Percentiles rank a stretch among this genome's conserved stretches.
Evolutionary conservation across 2,888 invertebrate genomes (phyloP).

Genomic region (Eumacrocentrus americanus): DNA sequence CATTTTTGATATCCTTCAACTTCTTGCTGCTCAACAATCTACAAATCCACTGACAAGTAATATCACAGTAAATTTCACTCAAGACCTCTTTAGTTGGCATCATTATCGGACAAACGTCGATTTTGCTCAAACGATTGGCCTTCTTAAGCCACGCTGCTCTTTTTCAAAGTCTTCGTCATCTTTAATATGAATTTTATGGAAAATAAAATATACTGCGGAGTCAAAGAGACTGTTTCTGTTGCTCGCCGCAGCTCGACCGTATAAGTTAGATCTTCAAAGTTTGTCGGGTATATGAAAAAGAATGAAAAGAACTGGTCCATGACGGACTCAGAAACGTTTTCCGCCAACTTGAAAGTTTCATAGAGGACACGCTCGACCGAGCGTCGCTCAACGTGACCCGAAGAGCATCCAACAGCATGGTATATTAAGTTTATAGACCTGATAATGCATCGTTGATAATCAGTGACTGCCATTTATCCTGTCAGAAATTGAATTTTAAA

Average conservation of each 20-base stretch:
- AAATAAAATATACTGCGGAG: slow-evolving; percentile 19
- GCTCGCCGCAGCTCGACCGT: no score
- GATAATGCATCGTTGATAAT: no score
- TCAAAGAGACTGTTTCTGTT: no score
- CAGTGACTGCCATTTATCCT: no score
- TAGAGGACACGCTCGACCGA: slow-evolving; percentile 9
- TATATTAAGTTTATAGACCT: no score
- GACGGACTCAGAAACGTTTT: no score
- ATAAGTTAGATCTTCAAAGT: slow-evolving; percentile 33
- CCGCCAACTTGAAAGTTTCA: no score
- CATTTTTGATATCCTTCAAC: neutral
- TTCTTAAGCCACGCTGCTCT: no score
- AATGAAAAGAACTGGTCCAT: slow-evolving; percentile 11
- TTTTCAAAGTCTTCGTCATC: slow-evolving; percentile 30
- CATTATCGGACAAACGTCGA: no score
- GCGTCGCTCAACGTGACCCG: slow-evolving; percentile 14
- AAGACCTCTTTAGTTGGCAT: neutral
- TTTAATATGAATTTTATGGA: slow-evolving; percentile 39
- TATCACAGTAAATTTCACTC: neutral
- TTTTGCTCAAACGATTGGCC: neutral
- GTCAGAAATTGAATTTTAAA: no score
- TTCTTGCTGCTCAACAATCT: neutral
- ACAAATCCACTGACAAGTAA: neutral
- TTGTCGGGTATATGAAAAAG: slow-evolving; percentile 17
- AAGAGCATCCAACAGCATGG: no score